Evolutionary conservation across 2,113 vertebrate species (phyloP).

Genomic region (Numida meleagris): DNA sequence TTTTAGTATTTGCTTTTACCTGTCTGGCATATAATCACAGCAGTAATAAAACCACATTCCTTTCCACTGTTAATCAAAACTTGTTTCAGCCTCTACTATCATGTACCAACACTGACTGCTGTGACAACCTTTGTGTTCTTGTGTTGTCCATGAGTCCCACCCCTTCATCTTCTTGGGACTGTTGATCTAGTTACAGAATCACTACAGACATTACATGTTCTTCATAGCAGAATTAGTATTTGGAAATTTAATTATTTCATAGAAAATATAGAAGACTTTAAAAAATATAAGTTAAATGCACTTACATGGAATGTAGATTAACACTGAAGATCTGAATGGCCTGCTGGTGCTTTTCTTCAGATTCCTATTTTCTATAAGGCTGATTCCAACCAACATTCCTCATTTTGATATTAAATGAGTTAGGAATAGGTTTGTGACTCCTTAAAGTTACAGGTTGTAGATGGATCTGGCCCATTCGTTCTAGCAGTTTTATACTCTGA

Average conservation of each 20-base stretch:
- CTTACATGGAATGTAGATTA: background rate
- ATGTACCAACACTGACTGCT: background rate
- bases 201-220: background rate
- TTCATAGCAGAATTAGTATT: background rate
- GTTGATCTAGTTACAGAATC: background rate
- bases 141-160: background rate
- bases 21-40: background rate
- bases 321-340: background rate
- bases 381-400: background rate
- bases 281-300: background rate
- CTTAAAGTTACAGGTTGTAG: background rate
- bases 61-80: background rate
- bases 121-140: background rate
- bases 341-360: background rate
- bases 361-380: background rate
- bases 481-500: background rate
- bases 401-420: background rate
- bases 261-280: background rate
- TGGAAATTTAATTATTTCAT: background rate
- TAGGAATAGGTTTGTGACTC: background rate
- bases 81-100: background rate
- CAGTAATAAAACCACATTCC: background rate
- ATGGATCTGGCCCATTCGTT: background rate
- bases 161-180: background rate
- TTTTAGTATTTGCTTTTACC: background rate